phyloP scores from a whole-genome alignment of 2,888 invertebrate species.

The Ectropis crepuscularia region DNA sequence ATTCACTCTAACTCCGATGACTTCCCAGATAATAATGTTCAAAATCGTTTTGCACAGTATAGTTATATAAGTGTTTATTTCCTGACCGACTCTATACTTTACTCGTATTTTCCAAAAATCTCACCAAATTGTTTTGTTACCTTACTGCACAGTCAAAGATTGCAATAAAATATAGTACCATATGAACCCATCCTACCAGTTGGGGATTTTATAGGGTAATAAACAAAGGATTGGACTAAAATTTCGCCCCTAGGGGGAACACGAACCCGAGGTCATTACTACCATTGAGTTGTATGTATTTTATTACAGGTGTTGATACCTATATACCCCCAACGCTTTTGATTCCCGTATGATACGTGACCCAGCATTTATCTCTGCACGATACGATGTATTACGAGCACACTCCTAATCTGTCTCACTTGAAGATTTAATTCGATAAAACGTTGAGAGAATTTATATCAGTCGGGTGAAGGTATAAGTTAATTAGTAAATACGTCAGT shows the following conservation, averaged over 20 bases:
- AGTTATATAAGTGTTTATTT: not conserved
- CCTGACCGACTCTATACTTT: not conserved
- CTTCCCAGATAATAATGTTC: not conserved
- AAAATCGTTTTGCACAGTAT: slow-evolving; percentile 1
- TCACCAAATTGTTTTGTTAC: not conserved
- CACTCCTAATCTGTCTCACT: slow-evolving; percentile 2
- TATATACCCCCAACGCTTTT: slow-evolving; percentile 43
- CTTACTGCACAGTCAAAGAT: slow-evolving; percentile 27
- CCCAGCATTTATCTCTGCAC: slow-evolving; percentile 41
- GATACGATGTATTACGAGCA: slow-evolving; percentile 28
- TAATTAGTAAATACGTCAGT: slow-evolving; percentile 14
- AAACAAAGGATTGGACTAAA: slow-evolving; percentile 61
- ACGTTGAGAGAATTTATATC: slow-evolving; percentile 17
- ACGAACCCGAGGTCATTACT: slow-evolving; percentile 57
- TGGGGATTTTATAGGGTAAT: slow-evolving; percentile 50
- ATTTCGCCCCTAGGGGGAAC: slow-evolving; percentile 52
- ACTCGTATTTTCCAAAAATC: slow-evolving; percentile 1
- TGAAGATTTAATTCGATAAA: slow-evolving; percentile 21
- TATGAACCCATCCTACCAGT: slow-evolving; percentile 27
- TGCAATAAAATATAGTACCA: slow-evolving; percentile 19
- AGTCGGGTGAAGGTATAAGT: slow-evolving; percentile 1
- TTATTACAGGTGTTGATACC: slow-evolving; percentile 47
- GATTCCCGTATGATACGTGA: slow-evolving; percentile 46
- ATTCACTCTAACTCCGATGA: not conserved
- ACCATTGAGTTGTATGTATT: slow-evolving; percentile 56